Base-by-base conservation (phyloP, 2,113 vertebrate species). In the Coptodon rendalli region DNA sequence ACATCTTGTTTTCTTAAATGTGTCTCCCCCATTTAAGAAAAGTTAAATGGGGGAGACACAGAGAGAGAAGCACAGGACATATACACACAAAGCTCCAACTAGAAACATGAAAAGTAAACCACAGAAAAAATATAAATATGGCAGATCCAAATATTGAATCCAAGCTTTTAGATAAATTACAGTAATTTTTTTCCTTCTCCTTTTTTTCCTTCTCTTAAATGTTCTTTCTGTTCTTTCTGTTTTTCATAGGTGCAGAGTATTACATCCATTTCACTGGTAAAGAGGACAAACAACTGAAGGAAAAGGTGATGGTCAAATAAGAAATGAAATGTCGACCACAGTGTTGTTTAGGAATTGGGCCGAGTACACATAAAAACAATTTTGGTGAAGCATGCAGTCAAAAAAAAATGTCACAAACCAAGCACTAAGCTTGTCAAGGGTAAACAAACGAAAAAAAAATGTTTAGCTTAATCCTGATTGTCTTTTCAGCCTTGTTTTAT, bases 401-500 rank as follows among this genome's bases (percentile, higher is more conserved):
- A 68, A 43, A 59, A 43, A 48, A 6, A 71, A 50, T 56, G 54
- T 78, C 81, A 80, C n/a, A 63, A 31, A 86, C 22, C 52, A 56
- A 27, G 29, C 27, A 16, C n/a, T 9, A 80, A 50, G 19, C 13
- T 45, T 80, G 34, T 90, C 82, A 83, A 17, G 31, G 79, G 31
- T 91, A 81, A 86, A 43, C 53, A 84, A 50, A 81, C 3, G 11
- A 34, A 34, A 89, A 92, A 93, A 14, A 38, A 89, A 84, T 66
- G 53, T 68, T 43, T 27, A 76, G 48, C 81, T 88, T 36, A 89
- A 87, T 86, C 76, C 84, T 79, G 88, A 91, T 93, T 87, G 85
- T 88, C 87, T 84, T 61, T 45, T 89, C 82, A 80, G 54, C 19
- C 34, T 38, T 89, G 84, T 84, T 95, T 95, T 94, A 96, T 90